Evolutionary conservation across 1,140 invertebrate species (phyloP).

Genomic region (Stegodyphus mimosarum): DNA sequence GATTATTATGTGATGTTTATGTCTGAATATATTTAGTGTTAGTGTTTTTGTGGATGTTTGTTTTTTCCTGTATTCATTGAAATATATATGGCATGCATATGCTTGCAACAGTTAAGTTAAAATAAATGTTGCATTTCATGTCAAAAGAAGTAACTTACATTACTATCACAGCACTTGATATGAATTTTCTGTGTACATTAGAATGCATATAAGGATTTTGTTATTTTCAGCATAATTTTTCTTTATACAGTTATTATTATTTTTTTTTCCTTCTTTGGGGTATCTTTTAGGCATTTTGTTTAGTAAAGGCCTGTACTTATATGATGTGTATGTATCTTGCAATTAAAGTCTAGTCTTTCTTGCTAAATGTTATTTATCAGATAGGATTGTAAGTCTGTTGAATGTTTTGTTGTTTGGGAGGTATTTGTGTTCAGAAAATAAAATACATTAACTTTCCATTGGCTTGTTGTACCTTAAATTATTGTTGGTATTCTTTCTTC

Average conservation of each 20-base stretch:
- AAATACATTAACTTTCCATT: conserved; percentile 32
- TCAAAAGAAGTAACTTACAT: neutral
- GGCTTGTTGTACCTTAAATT: no score
- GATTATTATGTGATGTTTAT: no score
- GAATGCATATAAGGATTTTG: neutral
- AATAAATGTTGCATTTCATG: neutral
- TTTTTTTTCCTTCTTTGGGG: no score
- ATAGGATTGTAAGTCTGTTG: conserved; percentile 35
- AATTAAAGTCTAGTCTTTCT: conserved; percentile 30
- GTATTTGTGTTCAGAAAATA: conserved; percentile 35
- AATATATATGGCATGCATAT: neutral
- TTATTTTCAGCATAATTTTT: neutral
- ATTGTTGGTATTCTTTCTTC: no score
- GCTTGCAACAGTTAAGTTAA: neutral
- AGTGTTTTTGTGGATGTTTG: no score
- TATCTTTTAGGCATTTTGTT: neutral
- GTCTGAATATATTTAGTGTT: no score
- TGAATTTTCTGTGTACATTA: neutral
- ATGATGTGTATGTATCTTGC: neutral
- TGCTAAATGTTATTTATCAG: conserved; percentile 44
- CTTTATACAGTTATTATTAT: neutral
- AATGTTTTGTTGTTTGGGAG: conserved; percentile 43
- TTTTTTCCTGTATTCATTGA: neutral
- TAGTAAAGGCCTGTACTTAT: conserved; percentile 45
- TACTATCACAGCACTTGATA: neutral